Evolutionary conservation across 1,140 invertebrate species (phyloP), one percentile per base, ranked within the genome.

Genomic region (Phymastichus coffea): DNA sequence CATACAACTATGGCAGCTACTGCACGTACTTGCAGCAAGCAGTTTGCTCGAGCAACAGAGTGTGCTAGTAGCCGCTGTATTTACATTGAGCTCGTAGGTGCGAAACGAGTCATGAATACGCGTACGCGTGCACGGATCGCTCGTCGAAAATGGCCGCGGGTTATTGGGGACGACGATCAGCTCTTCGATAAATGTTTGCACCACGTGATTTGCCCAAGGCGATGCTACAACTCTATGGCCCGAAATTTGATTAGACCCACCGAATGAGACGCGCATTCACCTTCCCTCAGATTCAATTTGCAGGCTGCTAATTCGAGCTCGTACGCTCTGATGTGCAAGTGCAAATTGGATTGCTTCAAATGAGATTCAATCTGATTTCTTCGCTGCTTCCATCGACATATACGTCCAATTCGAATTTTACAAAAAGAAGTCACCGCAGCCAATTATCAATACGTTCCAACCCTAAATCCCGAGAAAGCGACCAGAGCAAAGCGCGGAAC

Each of bases 171-270:
- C 52, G 38, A 60, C 57, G 57, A 61, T 54, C 37, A 55, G 55
- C 66, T 66, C 38, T 33, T 64, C 28, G 49, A 56, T 53, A 65
- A 71, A 72, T 72, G 67, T 78, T 75, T 75, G 65, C 57, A 52
- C 65, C 76, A 78, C 75, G 73, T 78, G 76, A 77, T 70, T 52
- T 37, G 75, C 76, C 66, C 15, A 52, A 53, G 65, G 76, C 76
- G n/a, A 61, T 65, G 17, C 38, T n/a, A n/a, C n/a, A n/a, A n/a
- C 4, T 22, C 14, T 53, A 26, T 25, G 37, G 37, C 38, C 26
- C 41, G 26, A 48, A 44, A 59, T 59, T 59, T 40, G 57, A 59
- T 59, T 53, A 59, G 19, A 48, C 38, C 12, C 26, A 22, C 37
- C n/a, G n/a, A 43, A 17, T 44, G 28, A 15, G n/a, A 25, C 2